These are phyloP conservation scores for Quadroppia sp. DNA, from an alignment of 2,888 invertebrate genomes.

Conservation along the genomic window DNA sequence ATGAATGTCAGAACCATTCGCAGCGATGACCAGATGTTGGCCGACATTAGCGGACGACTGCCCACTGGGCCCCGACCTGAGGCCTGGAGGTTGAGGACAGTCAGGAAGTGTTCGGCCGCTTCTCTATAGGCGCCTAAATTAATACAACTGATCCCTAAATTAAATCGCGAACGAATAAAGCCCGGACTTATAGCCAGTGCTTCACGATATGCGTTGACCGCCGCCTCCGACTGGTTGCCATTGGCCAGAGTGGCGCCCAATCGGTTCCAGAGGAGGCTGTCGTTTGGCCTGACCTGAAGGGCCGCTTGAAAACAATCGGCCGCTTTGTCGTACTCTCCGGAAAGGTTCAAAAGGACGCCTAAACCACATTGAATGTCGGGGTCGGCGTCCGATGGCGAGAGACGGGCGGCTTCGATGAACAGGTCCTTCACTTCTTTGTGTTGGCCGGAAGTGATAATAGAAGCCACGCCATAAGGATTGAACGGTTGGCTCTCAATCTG, in stretches of 20 bases:
- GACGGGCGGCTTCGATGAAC: conserved; percentile 67
- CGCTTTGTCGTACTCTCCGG: conserved; percentile 90
- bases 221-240: conserved; percentile 88
- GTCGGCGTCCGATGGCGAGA: conserved; percentile 66
- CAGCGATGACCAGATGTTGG: conserved; percentile 89
- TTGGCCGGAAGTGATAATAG: conserved; percentile 53
- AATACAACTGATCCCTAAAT: conserved; percentile 96
- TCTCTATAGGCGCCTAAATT: conserved; percentile 86
- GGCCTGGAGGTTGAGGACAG: conserved; percentile 82
- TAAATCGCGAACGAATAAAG: conserved; percentile 92
- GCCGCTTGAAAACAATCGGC: conserved; percentile 93
- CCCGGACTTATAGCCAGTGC: conserved; percentile 89
- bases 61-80: conserved; percentile 62
- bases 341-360: conserved; percentile 90
- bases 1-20: conserved; percentile 78
- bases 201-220: conserved; percentile 88
- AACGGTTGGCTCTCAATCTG: not conserved
- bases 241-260: conserved; percentile 96
- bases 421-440: conserved; percentile 67
- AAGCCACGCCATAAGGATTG: not conserved
- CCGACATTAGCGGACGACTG: conserved; percentile 65
- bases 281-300: conserved; percentile 72
- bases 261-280: conserved; percentile 93
- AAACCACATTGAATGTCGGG: conserved; percentile 88
- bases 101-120: conserved; percentile 90